These are phyloP conservation scores for Odontocolon sp. DNA, from an alignment of 2,888 invertebrate species.

Conservation along the genomic window DNA sequence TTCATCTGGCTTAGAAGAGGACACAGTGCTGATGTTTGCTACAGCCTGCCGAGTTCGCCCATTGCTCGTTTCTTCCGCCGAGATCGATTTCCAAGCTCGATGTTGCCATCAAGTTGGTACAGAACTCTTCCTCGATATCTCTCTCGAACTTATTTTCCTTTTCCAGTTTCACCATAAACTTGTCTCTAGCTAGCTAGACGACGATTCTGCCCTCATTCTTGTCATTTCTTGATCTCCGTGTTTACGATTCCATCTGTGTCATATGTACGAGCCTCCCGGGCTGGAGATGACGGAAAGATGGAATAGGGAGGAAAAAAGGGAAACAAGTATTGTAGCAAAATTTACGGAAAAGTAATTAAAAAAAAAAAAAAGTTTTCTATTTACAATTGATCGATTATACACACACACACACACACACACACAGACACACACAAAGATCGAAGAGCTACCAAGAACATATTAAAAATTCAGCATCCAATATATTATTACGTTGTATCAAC, in stretches of 20 bases:
- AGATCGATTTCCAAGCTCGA: constrained; percentile 31
- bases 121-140: constrained; percentile 8
- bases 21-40: constrained; percentile 16
- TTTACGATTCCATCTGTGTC: neutral
- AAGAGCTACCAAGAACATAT: no score
- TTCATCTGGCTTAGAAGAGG: constrained; percentile 29
- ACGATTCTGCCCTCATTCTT: neutral
- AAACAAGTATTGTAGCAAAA: no score
- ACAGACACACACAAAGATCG: no score
- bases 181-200: no score
- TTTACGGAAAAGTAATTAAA: no score
- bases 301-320: no score
- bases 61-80: constrained; percentile 21
- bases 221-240: constrained; percentile 18
- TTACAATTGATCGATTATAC: no score
- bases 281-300: neutral
- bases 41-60: constrained; percentile 10
- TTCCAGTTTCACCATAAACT: neutral
- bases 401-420: no score
- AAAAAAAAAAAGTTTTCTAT: no score
- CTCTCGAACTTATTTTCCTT: neutral
- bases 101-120: neutral
- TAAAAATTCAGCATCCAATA: no score
- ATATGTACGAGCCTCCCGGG: neutral
- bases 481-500: no score